Evolutionary conservation across 2,113 vertebrate species (phyloP).

Genomic region (Spermophilus dauricus): DNA sequence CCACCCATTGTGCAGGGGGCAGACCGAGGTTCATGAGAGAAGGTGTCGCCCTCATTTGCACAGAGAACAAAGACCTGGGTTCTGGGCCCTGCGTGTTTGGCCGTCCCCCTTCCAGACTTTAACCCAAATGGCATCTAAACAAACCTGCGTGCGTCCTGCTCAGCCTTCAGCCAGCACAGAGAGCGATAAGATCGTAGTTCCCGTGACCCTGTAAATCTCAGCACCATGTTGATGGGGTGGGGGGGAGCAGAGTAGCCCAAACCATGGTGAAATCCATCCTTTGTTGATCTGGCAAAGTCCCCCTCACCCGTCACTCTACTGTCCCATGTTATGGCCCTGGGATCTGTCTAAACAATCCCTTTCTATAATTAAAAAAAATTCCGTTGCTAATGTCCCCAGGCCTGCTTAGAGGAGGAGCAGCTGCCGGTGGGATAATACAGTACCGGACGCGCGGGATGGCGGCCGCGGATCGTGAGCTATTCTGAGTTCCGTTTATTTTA

Average conservation of each 20-base stretch:
- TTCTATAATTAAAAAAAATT: conserved; percentile 59
- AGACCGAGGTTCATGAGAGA: background rate
- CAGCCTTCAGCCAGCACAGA: background rate
- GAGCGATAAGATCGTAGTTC: background rate
- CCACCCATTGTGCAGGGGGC: background rate
- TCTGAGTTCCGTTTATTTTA: conserved; percentile 49
- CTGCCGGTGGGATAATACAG: conserved; percentile 63
- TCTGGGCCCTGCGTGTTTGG: background rate
- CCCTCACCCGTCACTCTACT: background rate
- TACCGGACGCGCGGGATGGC: background rate
- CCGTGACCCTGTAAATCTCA: background rate
- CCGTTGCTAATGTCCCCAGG: background rate
- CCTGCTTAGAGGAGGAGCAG: conserved; percentile 46
- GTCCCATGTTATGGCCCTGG: background rate
- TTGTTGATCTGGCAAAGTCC: background rate
- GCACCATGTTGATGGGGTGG: rapidly evolving
- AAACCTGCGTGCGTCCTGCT: background rate
- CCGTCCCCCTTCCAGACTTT: background rate
- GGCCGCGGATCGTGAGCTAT: background rate
- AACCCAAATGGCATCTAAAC: background rate
- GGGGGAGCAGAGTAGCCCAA: background rate
- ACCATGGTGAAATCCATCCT: conserved; percentile 2
- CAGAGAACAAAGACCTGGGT: background rate
- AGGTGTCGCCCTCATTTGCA: rapidly evolving
- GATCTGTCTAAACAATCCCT: conserved; percentile 70